Percentiles rank a stretch among this genome's conserved stretches.
Conservation (phyloP, 53 echinoderm and acorn worm genomes). For the Paelopatides confundens region DNA sequence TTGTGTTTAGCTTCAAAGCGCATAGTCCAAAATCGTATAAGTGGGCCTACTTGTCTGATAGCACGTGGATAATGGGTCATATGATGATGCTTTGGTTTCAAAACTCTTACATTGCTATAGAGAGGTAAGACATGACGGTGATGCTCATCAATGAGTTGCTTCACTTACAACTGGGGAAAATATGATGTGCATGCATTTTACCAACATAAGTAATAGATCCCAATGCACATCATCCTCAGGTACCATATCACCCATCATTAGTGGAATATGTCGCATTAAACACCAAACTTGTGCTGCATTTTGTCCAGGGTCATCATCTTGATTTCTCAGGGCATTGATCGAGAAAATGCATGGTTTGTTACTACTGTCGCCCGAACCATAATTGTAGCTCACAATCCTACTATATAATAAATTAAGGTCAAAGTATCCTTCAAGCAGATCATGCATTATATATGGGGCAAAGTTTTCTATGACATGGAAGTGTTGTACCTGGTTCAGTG, state of each 20-base stretch:
- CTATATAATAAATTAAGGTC: not conserved
- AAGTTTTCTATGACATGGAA: conserved; percentile 56
- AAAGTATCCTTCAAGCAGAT: conserved; percentile 59
- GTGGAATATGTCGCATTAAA: conserved; percentile 37
- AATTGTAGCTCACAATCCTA: conserved; percentile 50
- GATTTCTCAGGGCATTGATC: not conserved
- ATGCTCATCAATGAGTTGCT: no score
- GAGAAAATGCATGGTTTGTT: conserved; percentile 51
- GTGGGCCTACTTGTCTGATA: conserved; percentile 39
- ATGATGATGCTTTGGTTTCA: conserved; percentile 63
- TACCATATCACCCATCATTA: conserved; percentile 52
- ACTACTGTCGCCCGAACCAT: conserved; percentile 38
- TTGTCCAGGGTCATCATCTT: conserved; percentile 51
- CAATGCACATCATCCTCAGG: conserved; percentile 47
- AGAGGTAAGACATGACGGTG: no score
- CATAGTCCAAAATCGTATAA: conserved; percentile 53
- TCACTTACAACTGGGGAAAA: conserved; percentile 34
- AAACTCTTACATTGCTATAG: no score
- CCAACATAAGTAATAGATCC: conserved; percentile 45
- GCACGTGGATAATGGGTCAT: conserved; percentile 59
- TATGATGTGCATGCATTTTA: conserved; percentile 48
- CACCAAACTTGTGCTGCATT: conserved; percentile 61
- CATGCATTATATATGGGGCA: conserved; percentile 63
- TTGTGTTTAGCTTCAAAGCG: conserved; percentile 65
- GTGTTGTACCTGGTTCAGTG: conserved; percentile 33